Conservation (phyloP, 2,888 invertebrate species). For the Bruchidius siliquastri region DNA sequence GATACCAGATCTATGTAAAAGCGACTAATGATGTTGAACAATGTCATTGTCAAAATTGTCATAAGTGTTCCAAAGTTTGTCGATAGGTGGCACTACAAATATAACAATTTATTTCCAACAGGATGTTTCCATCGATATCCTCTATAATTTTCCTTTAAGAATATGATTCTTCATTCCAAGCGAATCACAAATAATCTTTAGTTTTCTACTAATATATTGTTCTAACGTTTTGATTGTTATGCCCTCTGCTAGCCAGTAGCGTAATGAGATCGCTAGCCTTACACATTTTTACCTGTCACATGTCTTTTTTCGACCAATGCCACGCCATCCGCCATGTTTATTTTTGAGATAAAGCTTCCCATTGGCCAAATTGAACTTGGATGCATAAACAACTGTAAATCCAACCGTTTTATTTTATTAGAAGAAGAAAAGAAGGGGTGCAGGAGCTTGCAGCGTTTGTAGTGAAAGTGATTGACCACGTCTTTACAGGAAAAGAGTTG, state of each 20-base stretch:
- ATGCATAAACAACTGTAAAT: slow-evolving; percentile 28
- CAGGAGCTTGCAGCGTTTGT: slow-evolving; percentile 18
- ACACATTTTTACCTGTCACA: neutral
- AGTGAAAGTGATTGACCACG: slow-evolving; percentile 4
- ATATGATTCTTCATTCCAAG: too few species aligned
- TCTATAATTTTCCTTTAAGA: too few species aligned
- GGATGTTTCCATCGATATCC: too few species aligned
- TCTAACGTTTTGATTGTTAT: neutral
- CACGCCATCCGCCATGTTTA: slow-evolving; percentile 14
- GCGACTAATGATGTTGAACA: too few species aligned
- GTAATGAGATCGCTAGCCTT: neutral
- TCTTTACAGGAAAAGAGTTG: neutral
- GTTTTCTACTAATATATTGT: too few species aligned
- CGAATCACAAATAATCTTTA: too few species aligned
- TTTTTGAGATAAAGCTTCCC: slow-evolving; percentile 11
- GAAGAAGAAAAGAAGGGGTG: slow-evolving; percentile 13
- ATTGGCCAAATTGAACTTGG: slow-evolving; percentile 37
- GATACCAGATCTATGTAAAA: too few species aligned
- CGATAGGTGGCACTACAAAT: too few species aligned
- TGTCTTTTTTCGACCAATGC: slow-evolving; percentile 13
- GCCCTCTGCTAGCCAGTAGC: too few species aligned
- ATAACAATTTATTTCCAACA: too few species aligned
- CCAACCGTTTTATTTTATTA: slow-evolving; percentile 29
- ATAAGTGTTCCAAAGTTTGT: too few species aligned
- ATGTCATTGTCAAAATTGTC: too few species aligned